These are phyloP conservation scores for Petrocephalus schoutedeni DNA, from an alignment of 2,797 vertebrate species.

Conservation along the genomic window DNA sequence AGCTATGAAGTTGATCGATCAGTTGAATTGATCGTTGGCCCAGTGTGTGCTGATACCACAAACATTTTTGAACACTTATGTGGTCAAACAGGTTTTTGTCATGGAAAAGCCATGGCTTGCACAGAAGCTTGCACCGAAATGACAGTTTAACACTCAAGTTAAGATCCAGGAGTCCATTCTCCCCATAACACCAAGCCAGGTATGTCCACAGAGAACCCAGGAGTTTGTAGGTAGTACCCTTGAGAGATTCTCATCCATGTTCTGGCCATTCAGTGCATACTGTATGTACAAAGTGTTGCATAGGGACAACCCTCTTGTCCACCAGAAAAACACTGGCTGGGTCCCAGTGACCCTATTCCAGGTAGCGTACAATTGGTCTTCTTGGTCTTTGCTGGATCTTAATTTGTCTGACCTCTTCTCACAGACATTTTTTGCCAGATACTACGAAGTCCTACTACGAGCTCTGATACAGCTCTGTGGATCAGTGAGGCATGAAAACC, in stretches of 20 bases:
- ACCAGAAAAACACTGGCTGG: no score
- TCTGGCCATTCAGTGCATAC: not conserved
- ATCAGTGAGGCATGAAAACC: not conserved
- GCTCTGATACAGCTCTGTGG: not conserved
- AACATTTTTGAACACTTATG: not conserved
- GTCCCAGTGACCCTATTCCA: not conserved
- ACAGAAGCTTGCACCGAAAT: not conserved
- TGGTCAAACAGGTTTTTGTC: not conserved
- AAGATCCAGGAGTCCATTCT: not conserved
- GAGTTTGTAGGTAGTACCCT: not conserved
- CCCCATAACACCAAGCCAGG: not conserved
- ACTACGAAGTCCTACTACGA: not conserved
- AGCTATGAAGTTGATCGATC: not conserved
- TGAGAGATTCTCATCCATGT: not conserved
- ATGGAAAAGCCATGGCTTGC: not conserved
- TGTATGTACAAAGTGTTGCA: not conserved
- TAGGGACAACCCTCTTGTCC: not conserved
- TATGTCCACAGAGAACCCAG: not conserved
- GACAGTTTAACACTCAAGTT: no score
- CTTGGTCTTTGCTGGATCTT: not conserved
- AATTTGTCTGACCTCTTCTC: not conserved
- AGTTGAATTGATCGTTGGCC: not conserved
- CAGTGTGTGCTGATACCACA: not conserved
- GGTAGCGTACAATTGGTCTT: not conserved
- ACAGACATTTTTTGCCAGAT: not conserved